Evolutionary conservation across 2,888 invertebrate species (phyloP).

Genomic region (Steinernema scapterisci): DNA sequence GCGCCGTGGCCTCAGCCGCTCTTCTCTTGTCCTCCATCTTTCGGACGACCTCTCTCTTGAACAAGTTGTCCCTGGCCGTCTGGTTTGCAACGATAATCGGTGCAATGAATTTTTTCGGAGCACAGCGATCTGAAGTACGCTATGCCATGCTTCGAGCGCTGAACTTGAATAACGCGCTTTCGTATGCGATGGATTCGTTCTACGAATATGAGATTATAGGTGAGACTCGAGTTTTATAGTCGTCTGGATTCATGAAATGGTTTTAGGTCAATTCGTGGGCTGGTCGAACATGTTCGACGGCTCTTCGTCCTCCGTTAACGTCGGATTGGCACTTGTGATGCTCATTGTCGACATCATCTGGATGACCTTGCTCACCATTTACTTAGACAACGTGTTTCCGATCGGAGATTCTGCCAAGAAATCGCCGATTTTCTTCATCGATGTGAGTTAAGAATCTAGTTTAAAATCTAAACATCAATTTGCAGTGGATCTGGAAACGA

Average conservation of each 20-base stretch:
- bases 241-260: neutral
- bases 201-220: conserved; percentile 53
- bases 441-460: conserved; percentile 34
- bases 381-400: conserved; percentile 49
- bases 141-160: conserved; percentile 49
- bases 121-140: conserved; percentile 40
- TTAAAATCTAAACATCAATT: neutral
- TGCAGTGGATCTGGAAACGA: neutral
- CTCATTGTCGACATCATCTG: conserved; percentile 56
- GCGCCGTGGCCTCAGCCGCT: conserved; percentile 23
- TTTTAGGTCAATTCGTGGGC: conserved; percentile 21
- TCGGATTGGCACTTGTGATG: conserved; percentile 60
- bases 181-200: conserved; percentile 48
- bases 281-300: conserved; percentile 47
- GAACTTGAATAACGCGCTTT: conserved; percentile 54
- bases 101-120: neutral
- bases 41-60: neutral
- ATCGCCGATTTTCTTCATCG: conserved; percentile 46
- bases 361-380: conserved; percentile 43
- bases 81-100: neutral
- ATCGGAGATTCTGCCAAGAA: conserved; percentile 47
- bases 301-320: conserved; percentile 44
- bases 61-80: neutral
- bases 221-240: conserved; percentile 24
- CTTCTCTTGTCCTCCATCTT: conserved; percentile 8